Evolutionary conservation across 2,797 vertebrate species (phyloP).

Genomic region (Toxotes lorentzi): DNA sequence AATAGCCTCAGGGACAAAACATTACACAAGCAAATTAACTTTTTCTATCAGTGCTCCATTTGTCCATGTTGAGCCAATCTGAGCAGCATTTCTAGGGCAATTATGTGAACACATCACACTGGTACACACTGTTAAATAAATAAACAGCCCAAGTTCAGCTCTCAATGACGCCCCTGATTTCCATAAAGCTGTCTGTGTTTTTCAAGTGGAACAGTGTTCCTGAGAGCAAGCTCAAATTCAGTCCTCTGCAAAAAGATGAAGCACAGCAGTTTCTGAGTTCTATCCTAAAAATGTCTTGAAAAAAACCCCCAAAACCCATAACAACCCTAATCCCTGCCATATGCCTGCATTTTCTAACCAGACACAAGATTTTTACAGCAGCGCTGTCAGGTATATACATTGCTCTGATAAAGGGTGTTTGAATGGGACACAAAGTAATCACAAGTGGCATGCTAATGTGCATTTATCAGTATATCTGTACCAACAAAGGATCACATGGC

Average conservation of each 20-base stretch:
- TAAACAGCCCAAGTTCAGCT: constrained; percentile 31
- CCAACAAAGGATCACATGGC: not conserved
- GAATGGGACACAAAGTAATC: not conserved
- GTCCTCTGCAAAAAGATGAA: not conserved
- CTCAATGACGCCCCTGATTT: constrained; percentile 19
- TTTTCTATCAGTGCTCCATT: constrained; percentile 19
- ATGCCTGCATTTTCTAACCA: not conserved
- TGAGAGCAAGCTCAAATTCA: not conserved
- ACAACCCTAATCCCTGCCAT: not conserved
- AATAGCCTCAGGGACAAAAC: constrained; percentile 7
- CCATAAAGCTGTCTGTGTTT: constrained; percentile 1
- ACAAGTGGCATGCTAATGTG: not conserved
- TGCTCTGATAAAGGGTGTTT: not conserved
- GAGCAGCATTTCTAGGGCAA: not conserved
- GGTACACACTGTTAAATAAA: constrained; percentile 34
- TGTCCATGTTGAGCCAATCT: constrained; percentile 23
- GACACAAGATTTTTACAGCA: not conserved
- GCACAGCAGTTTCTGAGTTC: not conserved
- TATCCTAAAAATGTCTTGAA: not conserved
- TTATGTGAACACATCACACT: constrained; percentile 20
- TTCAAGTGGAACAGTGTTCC: constrained; percentile 12
- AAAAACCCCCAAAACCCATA: not conserved
- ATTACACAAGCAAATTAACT: constrained; percentile 19
- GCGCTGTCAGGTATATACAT: not conserved
- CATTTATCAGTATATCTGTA: not conserved